These are phyloP conservation scores for Pyrocoelia pectoralis DNA, from an alignment of 2,888 invertebrate species.

Conservation along the genomic window DNA sequence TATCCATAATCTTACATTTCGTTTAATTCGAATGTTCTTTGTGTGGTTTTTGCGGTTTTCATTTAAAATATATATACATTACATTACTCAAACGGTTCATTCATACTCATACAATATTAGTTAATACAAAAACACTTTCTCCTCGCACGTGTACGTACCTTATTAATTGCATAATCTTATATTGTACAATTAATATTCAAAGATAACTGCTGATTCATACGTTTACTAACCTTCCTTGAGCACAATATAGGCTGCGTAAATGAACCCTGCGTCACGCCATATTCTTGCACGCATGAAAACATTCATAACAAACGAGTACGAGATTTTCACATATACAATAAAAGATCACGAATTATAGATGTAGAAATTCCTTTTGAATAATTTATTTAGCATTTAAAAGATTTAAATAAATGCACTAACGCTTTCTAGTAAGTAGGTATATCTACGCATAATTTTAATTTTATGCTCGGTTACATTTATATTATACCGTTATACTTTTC, in stretches of 20 bases:
- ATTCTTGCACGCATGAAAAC: background rate
- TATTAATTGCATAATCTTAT: background rate
- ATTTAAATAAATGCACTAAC: slow-evolving; percentile 5
- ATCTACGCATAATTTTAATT: slow-evolving; percentile 3
- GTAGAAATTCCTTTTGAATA: slow-evolving; percentile 9
- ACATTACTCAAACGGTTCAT: slow-evolving; percentile 18
- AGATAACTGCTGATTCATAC: background rate
- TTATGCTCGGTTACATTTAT: background rate
- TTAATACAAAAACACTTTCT: slow-evolving; percentile 1
- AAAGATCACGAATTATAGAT: slow-evolving; percentile 1
- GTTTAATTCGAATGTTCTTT: slow-evolving; percentile 20
- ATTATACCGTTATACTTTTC: too few species aligned
- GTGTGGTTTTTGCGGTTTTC: slow-evolving; percentile 26
- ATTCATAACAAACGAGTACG: background rate
- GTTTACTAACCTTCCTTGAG: background rate
- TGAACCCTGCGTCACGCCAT: background rate
- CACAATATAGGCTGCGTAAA: background rate
- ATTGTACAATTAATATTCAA: background rate
- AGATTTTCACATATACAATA: background rate
- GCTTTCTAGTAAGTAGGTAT: slow-evolving; percentile 6
- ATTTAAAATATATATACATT: background rate
- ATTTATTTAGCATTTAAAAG: background rate
- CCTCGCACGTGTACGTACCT: background rate
- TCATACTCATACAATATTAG: slow-evolving; percentile 11
- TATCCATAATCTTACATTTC: slow-evolving; percentile 27